Evolutionary conservation across 2,888 invertebrate species (phyloP).

Genomic region (Mechanitis mazaeus): DNA sequence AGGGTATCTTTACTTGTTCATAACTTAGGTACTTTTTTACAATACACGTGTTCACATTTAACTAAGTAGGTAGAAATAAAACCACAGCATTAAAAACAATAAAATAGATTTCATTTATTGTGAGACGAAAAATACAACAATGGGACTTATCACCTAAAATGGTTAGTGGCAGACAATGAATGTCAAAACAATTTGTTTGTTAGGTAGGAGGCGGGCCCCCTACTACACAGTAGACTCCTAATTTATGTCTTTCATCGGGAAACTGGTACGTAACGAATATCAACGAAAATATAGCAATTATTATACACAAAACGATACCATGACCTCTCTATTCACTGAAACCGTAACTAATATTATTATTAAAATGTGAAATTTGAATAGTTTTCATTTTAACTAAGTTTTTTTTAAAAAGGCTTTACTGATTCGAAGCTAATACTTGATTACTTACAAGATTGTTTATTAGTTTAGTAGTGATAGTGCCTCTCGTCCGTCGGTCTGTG

Average conservation of each 20-base stretch:
- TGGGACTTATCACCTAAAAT: constrained; percentile 76
- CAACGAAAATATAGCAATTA: constrained; percentile 63
- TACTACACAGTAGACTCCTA: constrained; percentile 54
- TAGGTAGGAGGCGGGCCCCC: constrained; percentile 41
- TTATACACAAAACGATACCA: constrained; percentile 68
- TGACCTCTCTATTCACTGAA: constrained; percentile 68
- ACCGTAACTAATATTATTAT: constrained; percentile 68
- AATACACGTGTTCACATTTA: neutral
- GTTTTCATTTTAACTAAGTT: constrained; percentile 68
- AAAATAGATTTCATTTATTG: constrained; percentile 78
- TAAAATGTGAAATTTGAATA: constrained; percentile 73
- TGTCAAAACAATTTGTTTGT: constrained; percentile 64
- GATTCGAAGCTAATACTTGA: constrained; percentile 76
- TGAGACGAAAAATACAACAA: constrained; percentile 78
- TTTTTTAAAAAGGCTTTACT: constrained; percentile 74
- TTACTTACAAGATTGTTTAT: constrained; percentile 75
- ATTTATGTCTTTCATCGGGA: constrained; percentile 75
- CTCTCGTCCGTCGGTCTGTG: constrained; percentile 24
- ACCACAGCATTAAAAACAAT: constrained; percentile 73
- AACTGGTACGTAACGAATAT: constrained; percentile 70
- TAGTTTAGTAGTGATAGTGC: constrained; percentile 65
- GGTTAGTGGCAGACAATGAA: constrained; percentile 67
- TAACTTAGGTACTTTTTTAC: neutral
- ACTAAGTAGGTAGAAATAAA: constrained; percentile 46
- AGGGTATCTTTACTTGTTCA: too few relatives aligned